Conservation (phyloP, 2,888 invertebrate species). For the Rutpela maculata region DNA sequence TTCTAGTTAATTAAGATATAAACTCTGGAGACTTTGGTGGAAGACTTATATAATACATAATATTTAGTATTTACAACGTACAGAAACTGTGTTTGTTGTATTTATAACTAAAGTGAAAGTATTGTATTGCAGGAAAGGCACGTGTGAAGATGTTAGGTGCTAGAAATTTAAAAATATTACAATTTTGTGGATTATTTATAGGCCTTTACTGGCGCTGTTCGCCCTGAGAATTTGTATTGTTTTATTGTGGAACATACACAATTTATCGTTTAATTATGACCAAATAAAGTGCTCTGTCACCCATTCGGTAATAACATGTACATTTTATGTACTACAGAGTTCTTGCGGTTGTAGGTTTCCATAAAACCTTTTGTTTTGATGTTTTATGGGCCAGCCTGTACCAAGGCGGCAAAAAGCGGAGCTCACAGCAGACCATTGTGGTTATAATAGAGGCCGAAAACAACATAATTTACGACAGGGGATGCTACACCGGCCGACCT, state of each 20-base stretch:
- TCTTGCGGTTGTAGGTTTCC: conserved; percentile 50
- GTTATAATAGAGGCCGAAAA: conserved; percentile 67
- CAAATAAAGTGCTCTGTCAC: conserved; percentile 28
- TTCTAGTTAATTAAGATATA: too few species aligned
- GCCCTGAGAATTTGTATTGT: background rate
- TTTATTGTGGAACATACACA: conserved; percentile 1
- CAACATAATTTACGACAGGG: conserved; percentile 74
- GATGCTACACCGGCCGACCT: conserved; percentile 70
- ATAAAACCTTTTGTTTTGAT: conserved; percentile 58
- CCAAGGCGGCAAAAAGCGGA: conserved; percentile 51
- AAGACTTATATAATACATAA: too few species aligned
- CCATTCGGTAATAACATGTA: conserved; percentile 47
- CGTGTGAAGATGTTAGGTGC: background rate
- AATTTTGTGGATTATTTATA: background rate
- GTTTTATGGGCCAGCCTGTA: conserved; percentile 55
- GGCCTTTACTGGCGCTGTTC: background rate
- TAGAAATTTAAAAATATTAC: background rate
- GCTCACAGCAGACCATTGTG: conserved; percentile 55
- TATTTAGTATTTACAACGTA: background rate
- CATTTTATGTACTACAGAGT: conserved; percentile 59
- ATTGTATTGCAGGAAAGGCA: background rate
- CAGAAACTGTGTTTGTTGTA: background rate
- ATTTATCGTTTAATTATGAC: conserved; percentile 21
- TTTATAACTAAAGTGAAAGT: background rate
- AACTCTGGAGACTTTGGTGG: too few species aligned